These are phyloP conservation scores for Brotula barbata DNA, from an alignment of 2,797 vertebrate species.

Conservation along the genomic window DNA sequence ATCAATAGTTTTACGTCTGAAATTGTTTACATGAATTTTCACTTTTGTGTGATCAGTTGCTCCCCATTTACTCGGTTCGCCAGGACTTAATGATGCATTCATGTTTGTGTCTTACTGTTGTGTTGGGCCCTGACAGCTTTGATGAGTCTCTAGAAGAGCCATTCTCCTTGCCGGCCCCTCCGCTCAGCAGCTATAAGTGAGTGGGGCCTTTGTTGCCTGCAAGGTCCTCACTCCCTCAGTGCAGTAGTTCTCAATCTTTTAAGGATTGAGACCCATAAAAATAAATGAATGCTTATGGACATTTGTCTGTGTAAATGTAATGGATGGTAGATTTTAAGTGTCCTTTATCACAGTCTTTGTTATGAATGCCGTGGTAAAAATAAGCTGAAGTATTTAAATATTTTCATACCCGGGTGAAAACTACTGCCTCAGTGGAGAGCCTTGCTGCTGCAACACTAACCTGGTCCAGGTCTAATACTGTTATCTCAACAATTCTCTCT, in stretches of 20 bases:
- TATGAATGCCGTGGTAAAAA: too few relatives aligned
- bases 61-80: constrained; percentile 2
- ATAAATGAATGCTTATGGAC: not conserved
- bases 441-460: constrained; percentile 73
- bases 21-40: too few relatives aligned
- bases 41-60: not conserved
- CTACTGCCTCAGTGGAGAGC: constrained; percentile 49
- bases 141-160: constrained; percentile 82
- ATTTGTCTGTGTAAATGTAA: not conserved
- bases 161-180: constrained; percentile 73
- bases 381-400: too few relatives aligned
- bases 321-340: too few relatives aligned
- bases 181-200: constrained; percentile 84
- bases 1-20: not conserved
- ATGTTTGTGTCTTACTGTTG: constrained; percentile 63
- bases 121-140: constrained; percentile 79
- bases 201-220: constrained; percentile 67
- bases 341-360: too few relatives aligned
- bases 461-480: constrained; percentile 31
- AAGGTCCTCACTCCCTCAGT: constrained; percentile 45
- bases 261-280: constrained; percentile 20
- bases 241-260: constrained; percentile 65
- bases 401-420: constrained; percentile 64
- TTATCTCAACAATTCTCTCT: constrained; percentile 34
- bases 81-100: constrained; percentile 49